phyloP scores from a whole-genome alignment of 2,888 invertebrate species.

The Vannuccia rotundouncinata region DNA sequence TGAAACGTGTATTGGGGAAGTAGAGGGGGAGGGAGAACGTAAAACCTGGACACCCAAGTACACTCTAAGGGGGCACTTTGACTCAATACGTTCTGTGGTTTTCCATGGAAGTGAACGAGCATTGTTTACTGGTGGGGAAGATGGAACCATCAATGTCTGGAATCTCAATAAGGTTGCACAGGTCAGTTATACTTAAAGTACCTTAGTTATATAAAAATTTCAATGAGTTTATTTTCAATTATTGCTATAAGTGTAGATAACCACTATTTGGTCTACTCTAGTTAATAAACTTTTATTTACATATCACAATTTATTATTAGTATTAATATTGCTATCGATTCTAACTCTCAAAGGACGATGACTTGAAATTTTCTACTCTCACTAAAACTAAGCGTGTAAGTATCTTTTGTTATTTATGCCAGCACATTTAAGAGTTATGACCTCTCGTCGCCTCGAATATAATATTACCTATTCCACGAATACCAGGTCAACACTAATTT shows the following conservation, averaged over 20 bases:
- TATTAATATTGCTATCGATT: background rate
- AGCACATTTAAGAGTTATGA: too few relatives aligned
- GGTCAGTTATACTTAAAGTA: too few relatives aligned
- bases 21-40: slow-evolving; percentile 42
- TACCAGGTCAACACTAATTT: too few relatives aligned
- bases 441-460: too few relatives aligned
- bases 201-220: too few relatives aligned
- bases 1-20: slow-evolving; percentile 86
- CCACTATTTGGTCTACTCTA: too few relatives aligned
- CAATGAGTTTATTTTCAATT: too few relatives aligned
- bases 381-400: background rate
- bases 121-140: slow-evolving; percentile 92
- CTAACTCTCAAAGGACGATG: background rate
- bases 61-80: slow-evolving; percentile 65
- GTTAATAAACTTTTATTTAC: too few relatives aligned
- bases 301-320: background rate
- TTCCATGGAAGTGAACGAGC: slow-evolving; percentile 79
- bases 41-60: slow-evolving; percentile 68
- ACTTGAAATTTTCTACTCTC: background rate
- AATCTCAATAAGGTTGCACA: slow-evolving; percentile 65
- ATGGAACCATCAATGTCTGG: slow-evolving; percentile 97
- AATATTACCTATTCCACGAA: too few relatives aligned
- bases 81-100: slow-evolving; percentile 58
- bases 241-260: too few relatives aligned
- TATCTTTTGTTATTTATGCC: too few relatives aligned